Base-by-base conservation (phyloP, 2,113 vertebrate genomes). In the Onychostoma macrolepis region DNA sequence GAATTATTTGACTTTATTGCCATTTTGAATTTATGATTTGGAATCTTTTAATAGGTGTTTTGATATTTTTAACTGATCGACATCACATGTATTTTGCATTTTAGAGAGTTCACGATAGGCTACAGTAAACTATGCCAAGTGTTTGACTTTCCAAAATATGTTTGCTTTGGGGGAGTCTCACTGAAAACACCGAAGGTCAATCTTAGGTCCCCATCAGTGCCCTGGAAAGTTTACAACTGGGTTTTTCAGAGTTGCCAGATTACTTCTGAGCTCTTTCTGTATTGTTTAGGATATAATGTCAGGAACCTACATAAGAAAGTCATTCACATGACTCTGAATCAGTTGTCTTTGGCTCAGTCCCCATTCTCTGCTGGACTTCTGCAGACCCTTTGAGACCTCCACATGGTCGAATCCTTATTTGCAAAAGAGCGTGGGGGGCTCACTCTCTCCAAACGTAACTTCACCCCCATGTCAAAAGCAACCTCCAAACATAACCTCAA, bases 381-480 rank as follows among this genome's bases (percentile, higher is more conserved):
- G 9, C 41, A 58, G 56, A 75, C 38, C 78, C 80, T 76, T 38
- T 77, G 75, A 85, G 82, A 84, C 86, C 77, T 84, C 84, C 65
- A 80, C 86, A 84, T 74, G 85, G 85, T 90, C 74, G 74, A 85
- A 61, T 85, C 91, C 89, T 88, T 92, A 91, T 94, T 95, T 95
- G 92, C 91, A 88, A 90, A 92, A 89, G 88, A 88, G 80, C 77
- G 11, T 38, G 81, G 78, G 86, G 78, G 45, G 56, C 78, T 86
- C 76, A 61, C 80, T 89, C 82, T 89, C 87, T 87, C 74, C 77
- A 86, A 87, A 84, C 36, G 17, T 80, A 80, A 83, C 53, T 76
- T 65, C 80, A 83, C 33, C 38, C 75, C 71, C 65, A 69, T 65
- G 43, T 38, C 81, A 80, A 43, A 36, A 21, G 50, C 69, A 56